Evolutionary conservation across 2,113 vertebrate genomes (phyloP).

Genomic region (Barnardius zonarius): DNA sequence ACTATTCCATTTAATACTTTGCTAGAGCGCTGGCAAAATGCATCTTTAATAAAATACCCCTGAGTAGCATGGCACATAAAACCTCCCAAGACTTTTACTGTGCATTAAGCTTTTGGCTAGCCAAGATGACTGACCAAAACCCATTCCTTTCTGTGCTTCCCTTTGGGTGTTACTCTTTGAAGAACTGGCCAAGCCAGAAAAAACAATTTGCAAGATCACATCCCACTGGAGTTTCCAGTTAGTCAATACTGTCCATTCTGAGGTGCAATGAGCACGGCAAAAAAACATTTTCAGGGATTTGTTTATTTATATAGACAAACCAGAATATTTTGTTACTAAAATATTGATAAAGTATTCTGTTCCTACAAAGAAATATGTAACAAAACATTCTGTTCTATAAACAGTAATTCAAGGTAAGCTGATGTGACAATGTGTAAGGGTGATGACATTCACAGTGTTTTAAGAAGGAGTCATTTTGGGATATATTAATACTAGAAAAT

Average conservation of each 20-base stretch:
- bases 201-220: background rate
- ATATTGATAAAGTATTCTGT: background rate
- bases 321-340: background rate
- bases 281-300: background rate
- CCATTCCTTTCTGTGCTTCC: background rate
- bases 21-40: background rate
- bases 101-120: background rate
- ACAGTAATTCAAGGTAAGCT: background rate
- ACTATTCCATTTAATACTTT: background rate
- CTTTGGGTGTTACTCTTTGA: background rate
- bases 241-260: background rate
- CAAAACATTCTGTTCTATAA: background rate
- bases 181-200: constrained; percentile 30
- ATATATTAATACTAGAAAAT: background rate
- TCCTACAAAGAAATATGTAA: background rate
- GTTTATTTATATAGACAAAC: background rate
- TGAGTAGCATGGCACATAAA: background rate
- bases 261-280: background rate
- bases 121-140: background rate
- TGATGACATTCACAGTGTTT: background rate
- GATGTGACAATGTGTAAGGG: background rate
- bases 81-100: background rate
- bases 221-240: constrained; percentile 25
- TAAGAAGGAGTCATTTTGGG: background rate
- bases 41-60: background rate